Evolutionary conservation across 2,888 invertebrate species (phyloP).

Genomic region (Endomychus coccineus): DNA sequence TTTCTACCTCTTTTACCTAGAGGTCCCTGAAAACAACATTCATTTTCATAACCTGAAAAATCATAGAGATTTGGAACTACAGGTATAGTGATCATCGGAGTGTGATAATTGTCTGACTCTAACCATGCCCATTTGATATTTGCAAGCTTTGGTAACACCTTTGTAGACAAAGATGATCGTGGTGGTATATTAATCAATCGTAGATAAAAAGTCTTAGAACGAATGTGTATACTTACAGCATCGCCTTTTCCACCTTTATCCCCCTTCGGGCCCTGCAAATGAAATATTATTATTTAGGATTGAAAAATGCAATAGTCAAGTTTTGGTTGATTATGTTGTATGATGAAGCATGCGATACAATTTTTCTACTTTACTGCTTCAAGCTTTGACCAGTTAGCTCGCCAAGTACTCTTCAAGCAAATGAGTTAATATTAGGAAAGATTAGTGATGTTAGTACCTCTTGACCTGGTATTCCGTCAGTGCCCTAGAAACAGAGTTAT

Average conservation of each 20-base stretch:
- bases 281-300: constrained; percentile 1
- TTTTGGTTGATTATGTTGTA: constrained; percentile 10
- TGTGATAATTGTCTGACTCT: too few species aligned
- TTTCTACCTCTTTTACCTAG: constrained; percentile 84
- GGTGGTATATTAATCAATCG: too few species aligned
- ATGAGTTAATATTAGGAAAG: constrained; percentile 3
- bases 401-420: constrained; percentile 6
- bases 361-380: constrained; percentile 7
- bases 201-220: too few species aligned
- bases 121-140: too few species aligned
- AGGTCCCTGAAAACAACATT: constrained; percentile 60
- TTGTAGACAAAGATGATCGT: too few species aligned
- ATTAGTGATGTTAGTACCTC: constrained; percentile 54
- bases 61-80: too few species aligned
- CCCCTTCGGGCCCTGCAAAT: constrained; percentile 71
- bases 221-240: constrained; percentile 61
- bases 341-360: constrained; percentile 10
- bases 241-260: constrained; percentile 84
- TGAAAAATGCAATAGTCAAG: not conserved
- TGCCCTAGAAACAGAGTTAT: constrained; percentile 62
- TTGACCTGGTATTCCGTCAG: constrained; percentile 87
- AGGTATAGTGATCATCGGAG: too few species aligned
- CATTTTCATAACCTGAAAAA: too few species aligned
- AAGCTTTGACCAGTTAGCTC: constrained; percentile 11
- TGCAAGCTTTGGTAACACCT: too few species aligned